Conservation (phyloP, 2,797 vertebrate genomes). For the Spinus pinus region DNA sequence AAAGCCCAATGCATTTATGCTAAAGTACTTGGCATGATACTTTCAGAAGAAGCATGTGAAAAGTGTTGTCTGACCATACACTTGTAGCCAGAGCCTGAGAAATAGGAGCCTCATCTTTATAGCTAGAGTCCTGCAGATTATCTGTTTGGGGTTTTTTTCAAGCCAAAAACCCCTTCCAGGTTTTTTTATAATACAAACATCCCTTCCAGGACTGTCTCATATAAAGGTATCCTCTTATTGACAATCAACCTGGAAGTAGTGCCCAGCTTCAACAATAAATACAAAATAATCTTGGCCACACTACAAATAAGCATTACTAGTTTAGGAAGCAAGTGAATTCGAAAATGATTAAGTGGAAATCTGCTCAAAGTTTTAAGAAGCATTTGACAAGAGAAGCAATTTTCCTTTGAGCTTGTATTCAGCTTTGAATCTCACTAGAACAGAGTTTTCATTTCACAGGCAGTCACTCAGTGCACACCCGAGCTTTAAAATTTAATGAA, state of each 20-base stretch:
- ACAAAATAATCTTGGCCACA: neutral
- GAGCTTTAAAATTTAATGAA: slow-evolving; percentile 52
- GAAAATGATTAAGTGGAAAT: slow-evolving; percentile 14
- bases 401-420: slow-evolving; percentile 37
- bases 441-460: slow-evolving; percentile 40
- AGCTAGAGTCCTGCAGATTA: neutral
- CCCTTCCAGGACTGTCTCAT: neutral
- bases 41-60: neutral
- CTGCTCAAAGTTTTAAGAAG: slow-evolving; percentile 41
- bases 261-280: neutral
- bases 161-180: neutral
- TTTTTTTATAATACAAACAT: neutral
- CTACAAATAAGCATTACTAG: neutral
- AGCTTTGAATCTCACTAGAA: slow-evolving; percentile 31
- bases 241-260: neutral
- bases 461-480: neutral
- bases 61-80: neutral
- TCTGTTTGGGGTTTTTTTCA: neutral
- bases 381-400: slow-evolving; percentile 49
- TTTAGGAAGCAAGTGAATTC: neutral
- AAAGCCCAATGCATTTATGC: neutral
- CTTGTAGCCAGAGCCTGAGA: neutral
- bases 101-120: neutral
- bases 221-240: neutral
- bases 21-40: neutral